A percentile compares a stretch with the other conserved stretches of the same genome.
Conservation (phyloP, 2,113 vertebrate species). For the Neolamprologus cancellatus region DNA sequence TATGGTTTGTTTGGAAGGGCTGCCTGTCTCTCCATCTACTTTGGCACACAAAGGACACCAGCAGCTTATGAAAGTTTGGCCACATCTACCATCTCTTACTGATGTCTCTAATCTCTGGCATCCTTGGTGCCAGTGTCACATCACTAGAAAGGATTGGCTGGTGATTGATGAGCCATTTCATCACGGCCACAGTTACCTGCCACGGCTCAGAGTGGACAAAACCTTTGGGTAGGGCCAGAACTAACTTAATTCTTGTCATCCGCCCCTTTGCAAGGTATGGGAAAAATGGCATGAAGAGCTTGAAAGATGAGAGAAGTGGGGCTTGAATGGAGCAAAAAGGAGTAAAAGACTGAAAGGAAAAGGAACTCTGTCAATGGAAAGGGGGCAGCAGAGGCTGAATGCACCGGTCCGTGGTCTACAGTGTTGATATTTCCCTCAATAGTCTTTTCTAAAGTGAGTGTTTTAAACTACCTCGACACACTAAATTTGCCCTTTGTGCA, state of each 20-base stretch:
- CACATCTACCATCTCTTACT: not conserved
- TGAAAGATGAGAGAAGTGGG: slow-evolving; percentile 74
- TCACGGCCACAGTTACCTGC: slow-evolving; percentile 69
- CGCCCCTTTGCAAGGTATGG: slow-evolving; percentile 82
- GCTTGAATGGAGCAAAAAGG: slow-evolving; percentile 69
- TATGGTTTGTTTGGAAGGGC: not conserved
- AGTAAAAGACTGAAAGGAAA: slow-evolving; percentile 76
- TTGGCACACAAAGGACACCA: not conserved
- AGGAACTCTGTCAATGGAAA: slow-evolving; percentile 76
- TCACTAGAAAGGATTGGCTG: slow-evolving; percentile 31
- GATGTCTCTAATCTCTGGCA: not conserved
- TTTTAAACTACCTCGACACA: slow-evolving; percentile 79
- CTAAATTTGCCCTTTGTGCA: slow-evolving; percentile 79
- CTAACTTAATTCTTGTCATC: slow-evolving; percentile 78
- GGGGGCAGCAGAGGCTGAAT: slow-evolving; percentile 77
- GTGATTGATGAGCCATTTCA: slow-evolving; percentile 74
- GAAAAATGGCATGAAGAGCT: slow-evolving; percentile 75
- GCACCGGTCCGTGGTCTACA: slow-evolving; percentile 72
- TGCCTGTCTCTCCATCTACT: not conserved
- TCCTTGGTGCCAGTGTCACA: not conserved
- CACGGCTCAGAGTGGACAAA: slow-evolving; percentile 68
- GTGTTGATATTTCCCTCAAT: slow-evolving; percentile 79
- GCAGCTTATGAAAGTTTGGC: not conserved
- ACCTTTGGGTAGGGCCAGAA: slow-evolving; percentile 73
- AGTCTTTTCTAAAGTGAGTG: slow-evolving; percentile 75